A percentile compares a stretch with the other conserved stretches of the same genome.
Conservation (phyloP, 2,888 invertebrate species). For the Operophtera brumata region DNA sequence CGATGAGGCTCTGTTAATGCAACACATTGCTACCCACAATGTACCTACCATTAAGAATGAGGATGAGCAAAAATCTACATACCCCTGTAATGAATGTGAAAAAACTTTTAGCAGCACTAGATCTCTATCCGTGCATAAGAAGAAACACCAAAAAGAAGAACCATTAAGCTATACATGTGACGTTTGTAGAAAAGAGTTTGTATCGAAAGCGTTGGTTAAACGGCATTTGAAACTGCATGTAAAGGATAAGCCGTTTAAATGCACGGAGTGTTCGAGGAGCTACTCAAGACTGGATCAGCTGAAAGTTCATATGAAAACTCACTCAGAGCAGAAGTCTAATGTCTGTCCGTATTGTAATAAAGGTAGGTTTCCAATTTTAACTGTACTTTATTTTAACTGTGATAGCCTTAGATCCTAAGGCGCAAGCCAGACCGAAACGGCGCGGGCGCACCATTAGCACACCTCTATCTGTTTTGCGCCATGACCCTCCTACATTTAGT, state of each 20-base stretch:
- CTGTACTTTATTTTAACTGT: too few species aligned
- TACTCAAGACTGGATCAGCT: constrained; percentile 81
- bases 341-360: constrained; percentile 81
- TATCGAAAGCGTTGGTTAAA: constrained; percentile 59
- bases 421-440: too few species aligned
- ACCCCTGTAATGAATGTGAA: constrained; percentile 15
- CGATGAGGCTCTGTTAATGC: constrained; percentile 34
- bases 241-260: constrained; percentile 73
- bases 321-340: constrained; percentile 79
- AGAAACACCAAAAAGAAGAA: constrained; percentile 36
- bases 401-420: too few species aligned
- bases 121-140: constrained; percentile 12
- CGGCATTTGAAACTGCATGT: constrained; percentile 79
- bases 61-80: neutral
- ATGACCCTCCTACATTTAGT: too few species aligned
- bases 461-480: too few species aligned
- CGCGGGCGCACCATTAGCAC: too few species aligned
- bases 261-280: constrained; percentile 79
- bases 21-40: constrained; percentile 34
- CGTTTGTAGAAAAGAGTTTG: constrained; percentile 69
- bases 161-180: constrained; percentile 64
- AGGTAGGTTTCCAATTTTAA: constrained; percentile 52
- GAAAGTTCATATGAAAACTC: constrained; percentile 80
- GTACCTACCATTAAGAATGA: constrained; percentile 8
- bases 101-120: neutral